Base-by-base conservation (phyloP, 2,113 vertebrate species). In the Dromiciops gliroides region DNA sequence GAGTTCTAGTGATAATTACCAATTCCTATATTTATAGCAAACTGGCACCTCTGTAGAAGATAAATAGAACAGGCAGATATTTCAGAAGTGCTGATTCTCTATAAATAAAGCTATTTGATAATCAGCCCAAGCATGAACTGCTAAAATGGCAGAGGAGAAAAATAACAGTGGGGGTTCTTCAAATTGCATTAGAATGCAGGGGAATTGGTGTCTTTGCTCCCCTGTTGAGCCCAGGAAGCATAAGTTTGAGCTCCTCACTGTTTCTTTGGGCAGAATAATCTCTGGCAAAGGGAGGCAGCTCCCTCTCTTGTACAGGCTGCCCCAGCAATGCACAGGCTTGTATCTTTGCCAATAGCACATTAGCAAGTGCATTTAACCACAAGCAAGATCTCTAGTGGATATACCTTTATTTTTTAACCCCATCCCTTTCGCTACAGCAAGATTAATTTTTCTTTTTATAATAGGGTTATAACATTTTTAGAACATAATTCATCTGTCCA, bases 41-140 rank as follows among this genome's bases (percentile, higher is more conserved):
- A 67, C 50, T 11, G 47, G 48, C 48, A 75, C 47, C 60, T 89
- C 90, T 94, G 67, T 47, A 92, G 90, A 31, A 91, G 67, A 89
- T 91, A 91, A 89, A 28, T 37, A 50, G 90, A 94, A 53, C 50
- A 50, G 48, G 48, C 51, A 44, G 90, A 52, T 52, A 88, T 91
- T 88, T 94, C 51, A 47, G 9, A 83, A 91, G 47, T 48, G 93
- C 90, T 49, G 19, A 47, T 94, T 91, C 60, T 91, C 50, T 49
- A n/a, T 51, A 83, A 24, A 52, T 37, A 88, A 44, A 48, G 50
- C 93, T 50, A 48, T 50, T 49, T 26, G 50, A n/a, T 53, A 47
- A 28, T 51, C 24, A 51, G 60, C 50, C 47, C 31, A 25, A 31
- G 88, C 22, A 8, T 50, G 93, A 93, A 50, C 23, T 93, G 89